Conservation (phyloP, 1,140 invertebrate species). For the Drusus annulatus region DNA sequence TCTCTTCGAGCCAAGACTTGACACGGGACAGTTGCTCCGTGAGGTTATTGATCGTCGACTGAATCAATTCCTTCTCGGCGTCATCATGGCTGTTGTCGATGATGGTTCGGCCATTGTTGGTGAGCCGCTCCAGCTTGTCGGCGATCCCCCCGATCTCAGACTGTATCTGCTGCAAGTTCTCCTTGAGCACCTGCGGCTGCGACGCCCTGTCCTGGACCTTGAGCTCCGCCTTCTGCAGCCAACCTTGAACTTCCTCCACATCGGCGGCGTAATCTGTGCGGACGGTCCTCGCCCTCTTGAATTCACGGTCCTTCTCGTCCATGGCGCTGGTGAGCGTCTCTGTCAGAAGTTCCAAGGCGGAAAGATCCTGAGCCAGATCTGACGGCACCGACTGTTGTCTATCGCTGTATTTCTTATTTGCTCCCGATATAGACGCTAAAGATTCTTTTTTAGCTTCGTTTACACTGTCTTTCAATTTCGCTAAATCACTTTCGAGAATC, state of each 20-base stretch:
- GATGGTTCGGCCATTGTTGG: slow-evolving; percentile 83
- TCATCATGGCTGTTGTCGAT: slow-evolving; percentile 85
- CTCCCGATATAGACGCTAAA: slow-evolving; percentile 76
- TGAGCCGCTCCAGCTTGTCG: slow-evolving; percentile 85
- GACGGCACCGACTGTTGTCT: slow-evolving; percentile 80
- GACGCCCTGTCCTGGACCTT: slow-evolving; percentile 85
- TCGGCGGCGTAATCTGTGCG: slow-evolving; percentile 85
- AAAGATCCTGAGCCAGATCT: slow-evolving; percentile 83
- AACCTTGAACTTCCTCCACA: slow-evolving; percentile 85
- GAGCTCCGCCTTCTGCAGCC: slow-evolving; percentile 86
- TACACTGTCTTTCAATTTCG: slow-evolving; percentile 69
- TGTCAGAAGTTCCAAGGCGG: slow-evolving; percentile 82
- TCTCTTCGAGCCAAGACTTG: slow-evolving; percentile 84
- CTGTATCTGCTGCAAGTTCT: slow-evolving; percentile 83
- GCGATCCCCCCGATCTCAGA: slow-evolving; percentile 80
- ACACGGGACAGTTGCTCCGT: slow-evolving; percentile 86
- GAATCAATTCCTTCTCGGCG: slow-evolving; percentile 82
- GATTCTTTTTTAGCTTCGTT: slow-evolving; percentile 72
- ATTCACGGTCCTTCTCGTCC: slow-evolving; percentile 90
- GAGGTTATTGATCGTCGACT: slow-evolving; percentile 82
- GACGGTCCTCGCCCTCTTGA: slow-evolving; percentile 86
- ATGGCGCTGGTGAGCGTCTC: slow-evolving; percentile 84
- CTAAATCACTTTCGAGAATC: slow-evolving; percentile 71
- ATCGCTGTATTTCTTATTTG: slow-evolving; percentile 78
- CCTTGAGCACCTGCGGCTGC: slow-evolving; percentile 84